Evolutionary conservation across 2,113 vertebrate genomes (phyloP).

Genomic region (Patagioenas fasciata): DNA sequence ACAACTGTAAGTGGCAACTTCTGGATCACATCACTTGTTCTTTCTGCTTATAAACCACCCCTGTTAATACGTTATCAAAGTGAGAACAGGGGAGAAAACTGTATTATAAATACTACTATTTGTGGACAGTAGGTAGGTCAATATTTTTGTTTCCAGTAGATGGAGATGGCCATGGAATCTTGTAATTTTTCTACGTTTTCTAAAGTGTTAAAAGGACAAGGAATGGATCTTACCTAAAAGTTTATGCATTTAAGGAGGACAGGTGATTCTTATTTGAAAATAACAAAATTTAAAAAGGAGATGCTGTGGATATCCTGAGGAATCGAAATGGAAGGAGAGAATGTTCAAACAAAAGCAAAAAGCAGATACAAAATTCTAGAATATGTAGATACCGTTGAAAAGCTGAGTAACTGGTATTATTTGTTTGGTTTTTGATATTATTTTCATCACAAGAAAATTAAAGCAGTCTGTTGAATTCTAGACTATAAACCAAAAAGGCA

Average conservation of each 20-base stretch:
- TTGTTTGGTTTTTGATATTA: not conserved
- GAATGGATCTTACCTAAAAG: not conserved
- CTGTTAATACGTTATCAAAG: not conserved
- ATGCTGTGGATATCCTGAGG: not conserved
- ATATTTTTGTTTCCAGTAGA: not conserved
- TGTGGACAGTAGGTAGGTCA: not conserved
- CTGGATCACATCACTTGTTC: not conserved
- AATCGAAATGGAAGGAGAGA: not conserved
- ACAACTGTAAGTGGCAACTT: not conserved
- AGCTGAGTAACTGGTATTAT: not conserved
- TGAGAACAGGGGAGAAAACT: not conserved
- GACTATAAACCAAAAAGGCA: slow-evolving; percentile 2
- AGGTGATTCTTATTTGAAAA: not conserved
- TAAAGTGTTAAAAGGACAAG: not conserved
- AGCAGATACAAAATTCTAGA: not conserved
- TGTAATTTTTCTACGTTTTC: not conserved
- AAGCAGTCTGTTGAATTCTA: slow-evolving; percentile 11
- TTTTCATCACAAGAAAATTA: not conserved
- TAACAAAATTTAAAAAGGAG: not conserved
- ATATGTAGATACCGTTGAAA: not conserved
- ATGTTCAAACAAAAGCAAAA: not conserved
- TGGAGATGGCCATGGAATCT: not conserved
- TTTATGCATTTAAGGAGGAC: not conserved
- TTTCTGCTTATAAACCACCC: not conserved
- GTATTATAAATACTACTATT: not conserved